A percentile compares a stretch with the other conserved stretches of the same genome.
Evolutionary conservation across 2,888 invertebrate genomes (phyloP).

Genomic region (Caenorhabditis sp.): DNA sequence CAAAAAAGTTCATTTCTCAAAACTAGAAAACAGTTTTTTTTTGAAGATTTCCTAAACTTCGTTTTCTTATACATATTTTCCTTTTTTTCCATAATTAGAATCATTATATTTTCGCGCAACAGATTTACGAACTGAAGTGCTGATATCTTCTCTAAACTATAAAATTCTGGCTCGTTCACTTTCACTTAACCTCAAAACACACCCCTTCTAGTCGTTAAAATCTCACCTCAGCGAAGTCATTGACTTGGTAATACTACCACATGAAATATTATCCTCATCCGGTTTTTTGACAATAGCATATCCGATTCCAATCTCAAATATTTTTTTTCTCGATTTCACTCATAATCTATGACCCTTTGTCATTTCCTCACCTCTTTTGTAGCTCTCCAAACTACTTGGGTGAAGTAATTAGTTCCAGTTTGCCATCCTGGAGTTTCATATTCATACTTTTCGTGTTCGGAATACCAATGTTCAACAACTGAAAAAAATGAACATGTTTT

Average conservation of each 20-base stretch:
- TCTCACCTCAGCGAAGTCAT: constrained; percentile 27
- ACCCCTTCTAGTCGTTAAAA: neutral
- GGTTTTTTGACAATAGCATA: constrained; percentile 41
- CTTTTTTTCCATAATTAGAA: too few species aligned
- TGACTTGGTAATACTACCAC: constrained; percentile 37
- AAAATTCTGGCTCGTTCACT: too few species aligned
- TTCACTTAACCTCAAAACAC: too few species aligned
- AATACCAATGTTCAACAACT: constrained; percentile 63
- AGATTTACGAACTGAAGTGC: too few species aligned
- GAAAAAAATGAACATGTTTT: constrained; percentile 6
- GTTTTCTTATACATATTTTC: too few species aligned
- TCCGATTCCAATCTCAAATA: constrained; percentile 57
- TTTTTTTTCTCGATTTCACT: constrained; percentile 12
- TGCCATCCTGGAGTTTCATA: constrained; percentile 70
- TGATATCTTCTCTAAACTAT: too few species aligned
- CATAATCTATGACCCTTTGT: constrained; percentile 5
- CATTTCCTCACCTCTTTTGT: constrained; percentile 69
- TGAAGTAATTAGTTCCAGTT: constrained; percentile 73
- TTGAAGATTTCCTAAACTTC: too few species aligned
- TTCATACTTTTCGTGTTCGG: constrained; percentile 67
- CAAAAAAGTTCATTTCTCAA: too few species aligned
- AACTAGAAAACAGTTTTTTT: too few species aligned
- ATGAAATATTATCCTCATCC: constrained; percentile 37
- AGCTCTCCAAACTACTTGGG: constrained; percentile 74
- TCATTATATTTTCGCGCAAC: too few species aligned